Evolutionary conservation across 2,888 invertebrate genomes (phyloP), one percentile per base, ranked within the genome.

Genomic region (Diachrysia chrysitis): DNA sequence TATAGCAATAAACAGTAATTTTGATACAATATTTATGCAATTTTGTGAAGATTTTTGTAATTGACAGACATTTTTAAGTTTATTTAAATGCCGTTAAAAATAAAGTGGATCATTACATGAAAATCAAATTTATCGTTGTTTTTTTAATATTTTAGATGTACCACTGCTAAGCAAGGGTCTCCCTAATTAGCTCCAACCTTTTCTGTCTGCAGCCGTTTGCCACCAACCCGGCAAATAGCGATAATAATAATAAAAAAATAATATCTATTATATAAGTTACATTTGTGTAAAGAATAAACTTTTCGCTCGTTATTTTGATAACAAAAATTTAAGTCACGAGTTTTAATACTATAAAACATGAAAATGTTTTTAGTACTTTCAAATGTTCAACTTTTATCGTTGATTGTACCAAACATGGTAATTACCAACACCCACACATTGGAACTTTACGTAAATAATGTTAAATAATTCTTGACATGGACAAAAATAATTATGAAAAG

Each of bases 1-100:
- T 74, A 74, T 59, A 55, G 77, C 82, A 78, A 81, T 85, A 83
- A 82, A 64, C 76, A 79, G 74, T 82, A 77, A 84, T 83, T 85
- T 86, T 79, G 76, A 78, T 78, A 69, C 78, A 73, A 67, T 70
- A 67, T 68, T n/a, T n/a, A n/a, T n/a, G n/a, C n/a, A n/a, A n/a
- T n/a, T n/a, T n/a, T n/a, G n/a, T n/a, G n/a, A n/a, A n/a, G n/a
- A n/a, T n/a, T n/a, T n/a, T n/a, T n/a, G n/a, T n/a, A n/a, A n/a
- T n/a, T n/a, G n/a, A n/a, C n/a, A n/a, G n/a, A n/a, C n/a, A n/a
- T n/a, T n/a, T 32, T 32, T 1, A 32, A 9, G 7, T 32, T 9
- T 9, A 1, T 32, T 29, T 1, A 5, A 29, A 29, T 29, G 29
- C 29, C 32, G 10, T 32, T 32, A 10, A 32, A 32, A 32, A 32